Evolutionary conservation across 2,113 vertebrate species (phyloP).

Genomic region (Herpetotheres cachinnans): DNA sequence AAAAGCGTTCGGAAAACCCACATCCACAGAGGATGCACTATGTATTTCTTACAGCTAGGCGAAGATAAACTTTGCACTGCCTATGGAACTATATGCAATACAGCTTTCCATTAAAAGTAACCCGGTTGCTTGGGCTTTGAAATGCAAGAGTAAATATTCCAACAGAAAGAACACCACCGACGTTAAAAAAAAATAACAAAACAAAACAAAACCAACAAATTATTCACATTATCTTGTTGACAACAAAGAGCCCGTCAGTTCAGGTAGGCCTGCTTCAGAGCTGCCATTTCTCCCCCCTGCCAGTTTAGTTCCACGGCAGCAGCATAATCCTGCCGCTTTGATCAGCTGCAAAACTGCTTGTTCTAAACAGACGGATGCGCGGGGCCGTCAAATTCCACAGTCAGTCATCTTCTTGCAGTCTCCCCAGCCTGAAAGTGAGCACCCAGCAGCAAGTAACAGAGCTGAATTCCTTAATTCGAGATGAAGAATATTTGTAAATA

Average conservation of each 20-base stretch:
- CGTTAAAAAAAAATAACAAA: neutral
- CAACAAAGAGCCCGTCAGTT: neutral
- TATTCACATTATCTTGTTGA: neutral
- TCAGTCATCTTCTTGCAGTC: neutral
- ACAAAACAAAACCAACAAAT: neutral
- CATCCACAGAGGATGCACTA: neutral
- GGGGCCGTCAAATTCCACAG: neutral
- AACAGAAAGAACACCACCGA: neutral
- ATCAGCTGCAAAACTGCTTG: slow-evolving; percentile 4
- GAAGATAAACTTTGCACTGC: neutral
- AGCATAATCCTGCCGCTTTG: slow-evolving; percentile 15
- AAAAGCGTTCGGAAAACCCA: neutral
- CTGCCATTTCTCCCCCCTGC: neutral
- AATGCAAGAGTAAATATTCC: neutral
- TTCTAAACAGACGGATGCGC: neutral
- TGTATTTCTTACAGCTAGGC: neutral
- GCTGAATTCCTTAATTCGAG: neutral
- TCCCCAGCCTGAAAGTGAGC: neutral
- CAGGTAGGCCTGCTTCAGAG: slow-evolving; percentile 10
- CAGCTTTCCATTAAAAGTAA: neutral
- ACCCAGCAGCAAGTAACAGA: neutral
- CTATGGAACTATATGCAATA: neutral
- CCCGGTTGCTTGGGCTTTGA: neutral
- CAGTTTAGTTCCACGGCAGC: neutral
- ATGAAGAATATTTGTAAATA: neutral